phyloP scores from a whole-genome alignment of 2,113 vertebrate species.

The Amia ocellicauda region DNA sequence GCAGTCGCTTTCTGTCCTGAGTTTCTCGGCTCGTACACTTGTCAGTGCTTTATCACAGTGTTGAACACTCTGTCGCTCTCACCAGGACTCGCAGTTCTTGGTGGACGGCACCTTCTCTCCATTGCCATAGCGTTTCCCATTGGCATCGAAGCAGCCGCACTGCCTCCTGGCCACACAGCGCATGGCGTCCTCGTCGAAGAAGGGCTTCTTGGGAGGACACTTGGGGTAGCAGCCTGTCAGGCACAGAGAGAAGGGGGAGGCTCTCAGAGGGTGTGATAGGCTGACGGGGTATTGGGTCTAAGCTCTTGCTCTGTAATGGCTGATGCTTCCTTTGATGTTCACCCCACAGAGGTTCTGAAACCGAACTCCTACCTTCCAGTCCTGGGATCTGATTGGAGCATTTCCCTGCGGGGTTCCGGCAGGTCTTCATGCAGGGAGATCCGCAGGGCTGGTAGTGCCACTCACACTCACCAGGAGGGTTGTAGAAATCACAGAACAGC shows the following conservation, averaged over 20 bases:
- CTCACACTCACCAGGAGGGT: conserved; percentile 56
- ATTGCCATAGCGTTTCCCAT: conserved; percentile 53
- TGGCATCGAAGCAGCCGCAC: conserved; percentile 55
- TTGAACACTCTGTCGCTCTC: conserved; percentile 21
- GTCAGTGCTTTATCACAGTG: too few relatives aligned
- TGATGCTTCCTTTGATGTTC: not conserved
- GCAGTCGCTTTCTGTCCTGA: too few relatives aligned
- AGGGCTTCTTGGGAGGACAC: conserved; percentile 73
- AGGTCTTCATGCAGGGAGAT: conserved; percentile 60
- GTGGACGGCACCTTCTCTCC: conserved; percentile 55
- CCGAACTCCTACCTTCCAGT: conserved; percentile 55
- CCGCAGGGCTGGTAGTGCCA: conserved; percentile 71
- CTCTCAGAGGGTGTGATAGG: not conserved
- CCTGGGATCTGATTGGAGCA: conserved; percentile 57
- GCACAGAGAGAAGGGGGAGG: too few relatives aligned
- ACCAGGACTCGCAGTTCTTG: conserved; percentile 77
- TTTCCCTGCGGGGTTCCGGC: conserved; percentile 53
- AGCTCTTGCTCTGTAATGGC: too few relatives aligned
- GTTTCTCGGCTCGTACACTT: too few relatives aligned
- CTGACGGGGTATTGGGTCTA: not conserved
- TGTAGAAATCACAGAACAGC: conserved; percentile 70
- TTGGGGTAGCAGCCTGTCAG: conserved; percentile 82
- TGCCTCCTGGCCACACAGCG: conserved; percentile 63
- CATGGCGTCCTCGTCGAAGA: conserved; percentile 82
- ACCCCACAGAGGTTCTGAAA: not conserved